Evolutionary conservation across 2,113 vertebrate species (phyloP), one percentile per base, ranked within the genome.

Genomic region (Rattus rattus): DNA sequence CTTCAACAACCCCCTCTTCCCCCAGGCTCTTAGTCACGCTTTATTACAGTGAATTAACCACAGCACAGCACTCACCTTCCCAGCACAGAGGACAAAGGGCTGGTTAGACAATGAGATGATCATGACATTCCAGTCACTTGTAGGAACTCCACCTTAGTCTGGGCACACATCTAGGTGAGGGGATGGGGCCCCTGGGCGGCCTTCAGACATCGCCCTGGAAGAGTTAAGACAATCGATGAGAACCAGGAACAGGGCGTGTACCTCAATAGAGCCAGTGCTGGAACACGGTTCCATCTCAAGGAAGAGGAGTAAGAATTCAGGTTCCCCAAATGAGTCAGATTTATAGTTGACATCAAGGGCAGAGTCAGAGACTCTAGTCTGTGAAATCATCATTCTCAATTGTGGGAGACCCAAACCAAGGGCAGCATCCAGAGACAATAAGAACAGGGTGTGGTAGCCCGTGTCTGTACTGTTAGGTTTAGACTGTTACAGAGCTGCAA

Each of bases 281-380:
- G 30, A 24, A 30, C 26, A 8, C n/a, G 12, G 30, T 47, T 33
- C 26, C 17, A 47, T 56, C 36, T n/a, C 11, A 28, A 75, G 36
- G 6, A 33, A 69, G 61, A 22, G 43, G 30, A 33, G 14, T 30
- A 33, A 85, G 17, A 1, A 92, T 85, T 95, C 94, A 86, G 59
- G 92, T 61, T 86, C 91, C 92, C 92, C 88, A 56, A 92, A 63
- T 63, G 96, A 92, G 96, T 98, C 97, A 97, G 97, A 95, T 19
- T 92, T 56, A 47, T 36, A 91, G 83, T 92, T 93, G 89, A 97
- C 97, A 97, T 97, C 98, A 98, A 52, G 13, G 86, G 72, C 91
- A 92, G 43, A 0, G 28, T 98, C 97, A 98, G 98, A 97, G 98
- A 98, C 98, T 98, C 98, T 98, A 98, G 98, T 98, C 98, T 98